Evolutionary conservation across 2,888 invertebrate genomes (phyloP).

Genomic region (Trachelus iudaicus): DNA sequence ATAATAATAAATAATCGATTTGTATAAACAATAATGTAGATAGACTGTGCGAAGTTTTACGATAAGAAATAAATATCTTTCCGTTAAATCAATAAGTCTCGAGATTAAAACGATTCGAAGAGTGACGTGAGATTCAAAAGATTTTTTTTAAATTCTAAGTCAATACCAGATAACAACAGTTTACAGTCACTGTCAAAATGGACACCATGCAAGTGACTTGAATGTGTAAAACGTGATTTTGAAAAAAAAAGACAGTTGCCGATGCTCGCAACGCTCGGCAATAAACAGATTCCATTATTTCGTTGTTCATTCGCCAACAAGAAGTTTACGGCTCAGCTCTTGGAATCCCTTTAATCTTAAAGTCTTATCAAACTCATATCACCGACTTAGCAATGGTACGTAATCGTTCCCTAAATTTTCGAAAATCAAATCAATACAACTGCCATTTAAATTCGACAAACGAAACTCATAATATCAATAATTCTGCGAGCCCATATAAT

Average conservation of each 20-base stretch:
- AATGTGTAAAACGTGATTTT: not conserved
- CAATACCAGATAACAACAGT: not conserved
- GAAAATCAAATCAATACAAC: not conserved
- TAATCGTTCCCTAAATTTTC: not conserved
- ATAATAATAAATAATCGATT: too few relatives aligned
- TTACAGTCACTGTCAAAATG: not conserved
- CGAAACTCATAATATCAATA: not conserved
- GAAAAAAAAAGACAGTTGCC: not conserved
- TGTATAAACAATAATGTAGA: not conserved
- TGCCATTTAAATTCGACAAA: not conserved
- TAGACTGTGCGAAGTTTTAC: not conserved
- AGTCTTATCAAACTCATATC: constrained; percentile 5
- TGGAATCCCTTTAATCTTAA: not conserved
- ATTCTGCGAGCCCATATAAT: constrained; percentile 12
- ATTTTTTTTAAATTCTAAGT: not conserved
- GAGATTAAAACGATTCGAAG: too few relatives aligned
- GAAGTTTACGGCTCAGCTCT: constrained; percentile 8
- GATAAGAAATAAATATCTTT: not conserved
- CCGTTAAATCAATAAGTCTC: too few relatives aligned
- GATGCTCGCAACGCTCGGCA: not conserved
- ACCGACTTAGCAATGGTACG: constrained; percentile 10
- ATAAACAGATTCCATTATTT: constrained; percentile 18
- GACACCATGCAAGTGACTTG: not conserved
- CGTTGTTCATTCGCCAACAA: constrained; percentile 2
- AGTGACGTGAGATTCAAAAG: not conserved